These are phyloP conservation scores for Tetrao urogallus DNA, from an alignment of 2,113 vertebrate genomes.

Conservation along the genomic window DNA sequence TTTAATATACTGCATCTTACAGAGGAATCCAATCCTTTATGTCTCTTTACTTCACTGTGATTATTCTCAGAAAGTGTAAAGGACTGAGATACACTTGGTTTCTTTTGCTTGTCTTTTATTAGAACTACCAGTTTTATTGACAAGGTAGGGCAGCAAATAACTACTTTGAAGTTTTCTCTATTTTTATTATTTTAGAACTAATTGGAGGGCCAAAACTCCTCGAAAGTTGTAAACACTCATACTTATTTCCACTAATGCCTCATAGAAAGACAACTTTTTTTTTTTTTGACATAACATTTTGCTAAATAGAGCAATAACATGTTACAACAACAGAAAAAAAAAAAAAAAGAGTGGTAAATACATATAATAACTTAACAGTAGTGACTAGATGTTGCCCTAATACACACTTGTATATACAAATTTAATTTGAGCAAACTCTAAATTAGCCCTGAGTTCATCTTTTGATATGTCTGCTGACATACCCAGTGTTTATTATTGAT, in stretches of 20 bases:
- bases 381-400: neutral
- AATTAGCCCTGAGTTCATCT: neutral
- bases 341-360: neutral
- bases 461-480: neutral
- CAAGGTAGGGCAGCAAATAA: neutral
- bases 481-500: neutral
- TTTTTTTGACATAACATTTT: neutral
- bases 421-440: neutral
- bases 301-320: neutral
- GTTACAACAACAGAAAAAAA: neutral
- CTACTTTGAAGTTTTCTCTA: neutral
- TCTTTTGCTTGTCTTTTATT: neutral
- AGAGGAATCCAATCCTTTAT: neutral
- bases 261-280: neutral
- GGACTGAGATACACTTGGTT: neutral
- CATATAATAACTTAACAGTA: neutral
- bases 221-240: neutral
- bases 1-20: neutral
- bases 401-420: neutral
- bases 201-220: neutral
- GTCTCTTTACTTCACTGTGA: neutral
- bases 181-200: neutral
- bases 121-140: neutral
- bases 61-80: neutral
- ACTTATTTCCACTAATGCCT: neutral